phyloP scores from a whole-genome alignment of 1,140 invertebrate species.

The Megalonaias nervosa region DNA sequence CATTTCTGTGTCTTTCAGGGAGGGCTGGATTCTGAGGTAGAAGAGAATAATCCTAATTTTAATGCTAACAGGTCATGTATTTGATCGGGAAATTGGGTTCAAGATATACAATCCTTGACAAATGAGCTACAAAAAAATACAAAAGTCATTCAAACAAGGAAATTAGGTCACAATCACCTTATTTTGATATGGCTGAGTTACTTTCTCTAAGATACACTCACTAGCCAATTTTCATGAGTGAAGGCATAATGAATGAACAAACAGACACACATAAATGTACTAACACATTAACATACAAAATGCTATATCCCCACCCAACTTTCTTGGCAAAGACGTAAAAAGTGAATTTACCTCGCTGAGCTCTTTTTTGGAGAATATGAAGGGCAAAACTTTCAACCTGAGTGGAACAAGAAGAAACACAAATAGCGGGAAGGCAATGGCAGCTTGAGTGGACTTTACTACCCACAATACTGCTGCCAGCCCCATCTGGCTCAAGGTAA shows the following conservation, averaged over 20 bases:
- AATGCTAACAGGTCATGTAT: too few relatives aligned
- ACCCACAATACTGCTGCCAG: constrained; percentile 86
- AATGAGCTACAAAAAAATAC: too few relatives aligned
- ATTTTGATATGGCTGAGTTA: not conserved
- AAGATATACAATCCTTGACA: too few relatives aligned
- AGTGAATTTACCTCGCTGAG: constrained; percentile 71
- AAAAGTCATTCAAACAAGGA: not conserved
- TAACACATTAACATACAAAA: not conserved
- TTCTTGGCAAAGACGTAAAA: too few relatives aligned
- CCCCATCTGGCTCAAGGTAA: constrained; percentile 86
- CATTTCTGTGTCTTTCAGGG: too few relatives aligned
- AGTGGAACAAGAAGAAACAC: constrained; percentile 92
- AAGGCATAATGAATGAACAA: not conserved
- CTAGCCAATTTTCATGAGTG: not conserved
- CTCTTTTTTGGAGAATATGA: constrained; percentile 85
- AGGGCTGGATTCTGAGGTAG: too few relatives aligned
- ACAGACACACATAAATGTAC: not conserved
- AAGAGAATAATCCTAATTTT: too few relatives aligned
- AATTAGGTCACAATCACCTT: constrained; percentile 1
- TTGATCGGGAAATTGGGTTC: too few relatives aligned
- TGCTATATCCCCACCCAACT: not conserved
- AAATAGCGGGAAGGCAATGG: constrained; percentile 93
- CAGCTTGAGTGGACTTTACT: constrained; percentile 89
- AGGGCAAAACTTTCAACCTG: constrained; percentile 79
- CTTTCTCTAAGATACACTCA: not conserved